Evolutionary conservation across 35 echinoderm and acorn worm species (phyloP).

Genomic region (Ophioderma brevispina): DNA sequence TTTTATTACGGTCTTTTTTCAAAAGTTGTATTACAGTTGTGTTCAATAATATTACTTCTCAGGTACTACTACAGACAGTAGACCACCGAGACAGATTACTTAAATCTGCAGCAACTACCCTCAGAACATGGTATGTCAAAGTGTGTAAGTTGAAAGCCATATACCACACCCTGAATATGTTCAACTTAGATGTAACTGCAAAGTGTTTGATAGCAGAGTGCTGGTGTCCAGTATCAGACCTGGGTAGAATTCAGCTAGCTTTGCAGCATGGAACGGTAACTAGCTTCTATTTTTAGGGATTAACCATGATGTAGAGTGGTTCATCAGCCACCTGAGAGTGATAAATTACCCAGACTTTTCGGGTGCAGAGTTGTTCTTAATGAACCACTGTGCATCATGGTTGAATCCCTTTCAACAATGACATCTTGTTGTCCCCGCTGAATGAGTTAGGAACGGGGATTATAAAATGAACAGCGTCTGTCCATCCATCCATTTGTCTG

Average conservation of each 20-base stretch:
- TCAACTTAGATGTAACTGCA: conserved; percentile 46
- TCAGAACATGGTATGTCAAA: conserved; percentile 43
- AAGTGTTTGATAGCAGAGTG: conserved; percentile 56
- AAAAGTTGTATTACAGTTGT: no score
- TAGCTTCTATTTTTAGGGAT: not conserved
- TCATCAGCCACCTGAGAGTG: no score
- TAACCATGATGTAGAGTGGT: no score
- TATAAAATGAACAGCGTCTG: no score
- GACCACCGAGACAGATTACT: conserved; percentile 43
- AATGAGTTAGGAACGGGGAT: no score
- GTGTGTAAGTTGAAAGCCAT: conserved; percentile 63
- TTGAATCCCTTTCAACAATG: no score
- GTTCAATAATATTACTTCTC: not conserved
- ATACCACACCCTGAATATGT: conserved; percentile 56
- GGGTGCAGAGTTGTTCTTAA: no score
- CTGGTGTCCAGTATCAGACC: conserved; percentile 62
- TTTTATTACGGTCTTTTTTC: no score
- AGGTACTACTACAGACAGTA: conserved; percentile 62
- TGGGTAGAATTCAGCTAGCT: conserved; percentile 45
- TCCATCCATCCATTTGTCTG: no score
- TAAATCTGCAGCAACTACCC: conserved; percentile 12
- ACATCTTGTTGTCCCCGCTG: no score
- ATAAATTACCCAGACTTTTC: no score
- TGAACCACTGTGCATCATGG: no score
- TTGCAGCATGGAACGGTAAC: conserved; percentile 67